These are phyloP conservation scores for Spilogale gracilis DNA, from an alignment of 2,113 vertebrate species.

Conservation along the genomic window DNA sequence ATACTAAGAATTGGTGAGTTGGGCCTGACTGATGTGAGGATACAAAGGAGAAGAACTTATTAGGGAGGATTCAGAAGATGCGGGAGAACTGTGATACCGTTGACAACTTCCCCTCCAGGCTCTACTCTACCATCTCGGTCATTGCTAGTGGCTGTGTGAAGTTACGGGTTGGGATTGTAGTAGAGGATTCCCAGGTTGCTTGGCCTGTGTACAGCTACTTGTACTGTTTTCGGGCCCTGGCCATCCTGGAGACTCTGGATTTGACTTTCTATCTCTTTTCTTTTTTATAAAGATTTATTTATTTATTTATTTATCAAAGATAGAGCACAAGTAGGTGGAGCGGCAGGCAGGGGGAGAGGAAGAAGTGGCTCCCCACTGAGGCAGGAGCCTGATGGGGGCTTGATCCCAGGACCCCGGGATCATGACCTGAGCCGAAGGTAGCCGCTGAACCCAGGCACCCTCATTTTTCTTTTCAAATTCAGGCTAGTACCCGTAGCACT, in stretches of 20 bases:
- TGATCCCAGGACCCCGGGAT: no score
- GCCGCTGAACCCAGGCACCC: no score
- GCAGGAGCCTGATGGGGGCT: no score
- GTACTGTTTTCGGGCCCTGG: neutral
- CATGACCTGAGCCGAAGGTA: no score
- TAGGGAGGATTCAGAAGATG: neutral
- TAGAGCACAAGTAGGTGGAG: no score
- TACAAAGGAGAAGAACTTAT: neutral
- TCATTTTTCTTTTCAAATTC: constrained; percentile 11
- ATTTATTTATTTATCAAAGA: no score
- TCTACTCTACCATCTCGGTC: neutral
- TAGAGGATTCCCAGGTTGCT: neutral
- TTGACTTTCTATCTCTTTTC: constrained; percentile 15
- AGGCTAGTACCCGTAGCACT: neutral
- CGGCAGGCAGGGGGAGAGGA: no score
- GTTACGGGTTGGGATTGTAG: neutral
- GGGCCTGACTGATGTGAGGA: neutral
- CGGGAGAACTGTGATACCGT: neutral
- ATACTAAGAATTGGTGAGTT: neutral
- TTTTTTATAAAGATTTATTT: no score
- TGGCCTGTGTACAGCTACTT: neutral
- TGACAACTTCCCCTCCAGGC: neutral
- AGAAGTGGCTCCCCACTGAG: no score
- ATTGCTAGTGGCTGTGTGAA: neutral
- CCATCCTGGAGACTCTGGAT: neutral